Base-by-base conservation (phyloP, 2,797 vertebrate genomes). In the Chrosomus eos region DNA sequence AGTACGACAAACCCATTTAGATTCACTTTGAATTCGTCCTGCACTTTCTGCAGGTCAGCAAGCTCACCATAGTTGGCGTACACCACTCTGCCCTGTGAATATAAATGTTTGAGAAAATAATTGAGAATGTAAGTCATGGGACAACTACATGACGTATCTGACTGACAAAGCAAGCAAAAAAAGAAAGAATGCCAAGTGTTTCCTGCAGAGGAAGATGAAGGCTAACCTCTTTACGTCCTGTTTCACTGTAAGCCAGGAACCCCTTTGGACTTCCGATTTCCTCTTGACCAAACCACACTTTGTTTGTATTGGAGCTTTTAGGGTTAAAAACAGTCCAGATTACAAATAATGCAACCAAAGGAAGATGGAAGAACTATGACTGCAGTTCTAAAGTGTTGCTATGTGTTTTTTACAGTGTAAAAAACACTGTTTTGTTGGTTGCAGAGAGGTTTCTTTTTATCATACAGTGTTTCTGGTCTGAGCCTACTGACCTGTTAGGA, bases 181-280 rank as follows among this genome's bases (percentile, higher is more conserved):
- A 51, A 36, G 1, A 53, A 7, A 45, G 18, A 51, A 26, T 31
- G 2, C 0, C 67, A 73, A 51, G 73, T 11, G 3, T 67, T 14
- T 18, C 11, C 10, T 4, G 5, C 23, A 72, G 7, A 51, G 31
- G 38, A 55, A 64, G 0, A 64, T 36, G 7, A 81, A 53, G 18
- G 21, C 95, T 94, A 91, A 98, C 98, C 91, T 77, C 23, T 86
- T 90, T 94, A 8, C 19, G 89, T 16, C 80, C 85, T 0, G 31
- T 58, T 45, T 90, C 87, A 79, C 97, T 98, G 90, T 98, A 99
- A 0, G 98, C 97, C 87, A 99, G 93, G 2, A 95, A 99, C 0
- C 94, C 95, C 1, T 28, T 0, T 0, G 95, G 94, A 3, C 5
- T 0, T 33, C 83, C 88, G 2, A 94, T 91, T 58, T 23, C 83